Evolutionary conservation across 2,888 invertebrate species (phyloP), one percentile per base, ranked within the genome.

Genomic region (Crocallis elinguaria): DNA sequence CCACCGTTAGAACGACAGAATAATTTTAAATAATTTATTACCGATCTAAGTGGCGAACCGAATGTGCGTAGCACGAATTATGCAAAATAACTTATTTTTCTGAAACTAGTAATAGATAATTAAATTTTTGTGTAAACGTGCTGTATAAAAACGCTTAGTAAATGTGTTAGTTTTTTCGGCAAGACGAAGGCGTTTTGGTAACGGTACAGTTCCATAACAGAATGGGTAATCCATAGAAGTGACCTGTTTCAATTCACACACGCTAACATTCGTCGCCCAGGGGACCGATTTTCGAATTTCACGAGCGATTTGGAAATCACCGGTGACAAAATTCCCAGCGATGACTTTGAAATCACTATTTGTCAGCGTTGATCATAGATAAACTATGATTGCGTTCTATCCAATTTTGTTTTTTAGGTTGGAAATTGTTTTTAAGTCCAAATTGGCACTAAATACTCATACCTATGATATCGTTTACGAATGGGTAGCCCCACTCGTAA

Each of bases 61-160:
- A 44, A 30, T 49, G 50, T 45, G 41, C 27, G 50, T 45, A 43
- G 36, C 43, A 49, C 16, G 23, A 33, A 42, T 21, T 23, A 23
- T 35, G 17, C 17, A 8, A 38, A 38, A 5, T 14, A 23, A 19
- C 9, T 27, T 4, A 7, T 23, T 8, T 7, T 4, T 23, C 6
- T 1, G 8, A 7, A 1, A 8, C 6, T 3, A 4, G 1, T 19
- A 19, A 19, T 6, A 19, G 6, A 19, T 27, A 27, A 27, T n/a
- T 27, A 27, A 27, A 8, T 23, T 6, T 23, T 23, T 8, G 8
- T 23, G 6, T 23, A 4, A 23, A 23, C 8, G 6, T 23, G 1
- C 6, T 8, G 23, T 23, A 8, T 6, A 8, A 23, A 23, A 23
- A 23, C 8, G 6, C 6, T 8, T 19, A 19, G 6, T 27, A 27